Evolutionary conservation across 2,888 invertebrate species (phyloP), one percentile per base, ranked within the genome.

Genomic region (Pandemis cinnamomeana): DNA sequence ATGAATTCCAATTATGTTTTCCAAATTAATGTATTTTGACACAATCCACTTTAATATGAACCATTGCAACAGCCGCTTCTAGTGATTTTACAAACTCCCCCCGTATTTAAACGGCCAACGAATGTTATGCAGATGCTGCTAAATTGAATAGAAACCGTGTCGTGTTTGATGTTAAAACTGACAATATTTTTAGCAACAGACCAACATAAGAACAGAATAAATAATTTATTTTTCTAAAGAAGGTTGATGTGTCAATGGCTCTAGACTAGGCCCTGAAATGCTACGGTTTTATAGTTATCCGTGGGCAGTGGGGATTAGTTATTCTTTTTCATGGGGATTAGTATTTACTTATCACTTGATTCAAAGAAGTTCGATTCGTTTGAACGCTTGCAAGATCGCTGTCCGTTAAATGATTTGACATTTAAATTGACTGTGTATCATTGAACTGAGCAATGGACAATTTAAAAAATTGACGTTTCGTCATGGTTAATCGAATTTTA

Each of bases 91-190:
- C 61, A 46, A 53, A 41, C 61, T 42, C 15, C 53, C 63, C 60
- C 67, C n/a, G 10, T 67, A 64, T 63, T 71, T 58, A 68, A 75
- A 75, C 71, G 62, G 71, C 58, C 51, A 55, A 72, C 70, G 44
- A 72, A 75, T 75, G 72, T 70, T 67, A 71, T 72, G 58, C 72
- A 75, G 75, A 72, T 75, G 75, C 72, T 55, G 66, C 64, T 20
- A 72, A 69, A 67, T 70, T 48, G 55, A 46, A 69, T 55, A 66
- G 68, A 62, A 67, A 67, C 7, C 68, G 68, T 44, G 27, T 41
- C 51, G 51, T 69, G 66, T 67, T 75, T 75, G 67, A 75, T 75
- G 73, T 67, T 46, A n/a, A n/a, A 75, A n/a, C 53, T 64, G 62
- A 48, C 44, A 60, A 74, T 71, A 60, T 71, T 71, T 71, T 58